Conservation (phyloP, 2,888 invertebrate genomes). For the Limnephilus auricula region DNA sequence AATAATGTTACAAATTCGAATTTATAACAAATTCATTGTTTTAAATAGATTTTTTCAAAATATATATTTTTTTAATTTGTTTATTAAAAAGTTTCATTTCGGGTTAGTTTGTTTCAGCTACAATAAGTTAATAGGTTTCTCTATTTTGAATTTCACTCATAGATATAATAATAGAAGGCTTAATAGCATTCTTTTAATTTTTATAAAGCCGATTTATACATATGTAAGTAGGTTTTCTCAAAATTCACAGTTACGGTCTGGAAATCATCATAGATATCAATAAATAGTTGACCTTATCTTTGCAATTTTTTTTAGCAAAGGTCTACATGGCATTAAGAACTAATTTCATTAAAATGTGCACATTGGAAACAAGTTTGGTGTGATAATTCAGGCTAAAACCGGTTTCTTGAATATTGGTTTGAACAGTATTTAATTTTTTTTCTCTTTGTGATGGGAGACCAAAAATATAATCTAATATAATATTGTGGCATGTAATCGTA, state of each 20-base stretch:
- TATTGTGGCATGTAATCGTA: background rate
- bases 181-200: background rate
- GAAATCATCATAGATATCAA: background rate
- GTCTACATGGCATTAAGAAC: background rate
- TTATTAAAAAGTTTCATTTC: background rate
- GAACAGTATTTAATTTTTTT: background rate
- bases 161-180: background rate
- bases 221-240: no score
- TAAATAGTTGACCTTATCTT: background rate
- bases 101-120: background rate
- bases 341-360: background rate
- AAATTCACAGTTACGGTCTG: background rate
- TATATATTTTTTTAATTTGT: background rate
- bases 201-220: no score
- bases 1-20: background rate
- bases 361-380: background rate
- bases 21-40: background rate
- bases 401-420: background rate
- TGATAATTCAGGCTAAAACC: background rate
- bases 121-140: background rate
- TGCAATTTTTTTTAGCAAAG: background rate
- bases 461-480: background rate
- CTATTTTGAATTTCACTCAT: background rate
- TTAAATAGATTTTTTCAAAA: background rate
- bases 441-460: background rate